Percentiles rank a stretch among this genome's conserved stretches.
Evolutionary conservation across 2,113 vertebrate species (phyloP).

Genomic region (Semnopithecus entellus): DNA sequence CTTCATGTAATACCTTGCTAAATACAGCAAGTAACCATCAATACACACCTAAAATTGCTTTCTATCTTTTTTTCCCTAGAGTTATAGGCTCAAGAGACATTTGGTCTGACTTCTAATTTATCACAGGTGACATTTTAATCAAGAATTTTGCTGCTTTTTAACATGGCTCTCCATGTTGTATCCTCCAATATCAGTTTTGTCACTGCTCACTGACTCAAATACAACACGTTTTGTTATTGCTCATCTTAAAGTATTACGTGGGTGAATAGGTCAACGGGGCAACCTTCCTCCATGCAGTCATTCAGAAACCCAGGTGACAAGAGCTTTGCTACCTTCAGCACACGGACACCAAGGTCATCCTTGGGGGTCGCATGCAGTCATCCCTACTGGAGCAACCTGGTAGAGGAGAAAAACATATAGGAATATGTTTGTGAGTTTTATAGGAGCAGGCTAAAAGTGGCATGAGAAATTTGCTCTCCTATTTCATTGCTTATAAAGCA

Average conservation of each 20-base stretch:
- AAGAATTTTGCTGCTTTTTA: slow-evolving; percentile 49
- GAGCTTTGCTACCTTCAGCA: background rate
- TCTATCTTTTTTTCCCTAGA: background rate
- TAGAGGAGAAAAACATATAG: background rate
- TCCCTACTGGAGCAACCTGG: background rate
- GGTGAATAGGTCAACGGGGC: background rate
- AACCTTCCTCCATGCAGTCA: background rate
- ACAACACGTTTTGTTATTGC: background rate
- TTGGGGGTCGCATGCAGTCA: background rate
- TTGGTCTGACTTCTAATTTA: slow-evolving; percentile 29
- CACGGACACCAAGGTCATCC: background rate
- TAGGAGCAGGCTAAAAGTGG: background rate
- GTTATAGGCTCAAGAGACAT: background rate
- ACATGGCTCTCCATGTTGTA: slow-evolving; percentile 32
- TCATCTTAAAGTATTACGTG: background rate
- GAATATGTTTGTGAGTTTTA: background rate
- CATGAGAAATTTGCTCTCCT: background rate
- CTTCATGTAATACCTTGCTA: background rate
- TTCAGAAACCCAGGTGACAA: slow-evolving; percentile 20
- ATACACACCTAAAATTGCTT: background rate
- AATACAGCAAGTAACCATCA: background rate
- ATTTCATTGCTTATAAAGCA: background rate
- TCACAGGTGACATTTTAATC: slow-evolving; percentile 41
- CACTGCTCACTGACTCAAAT: background rate
- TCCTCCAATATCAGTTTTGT: slow-evolving; percentile 3